Evolutionary conservation across 2,113 vertebrate species (phyloP), one percentile per base, ranked within the genome.

Genomic region (Syngnathus typhle): DNA sequence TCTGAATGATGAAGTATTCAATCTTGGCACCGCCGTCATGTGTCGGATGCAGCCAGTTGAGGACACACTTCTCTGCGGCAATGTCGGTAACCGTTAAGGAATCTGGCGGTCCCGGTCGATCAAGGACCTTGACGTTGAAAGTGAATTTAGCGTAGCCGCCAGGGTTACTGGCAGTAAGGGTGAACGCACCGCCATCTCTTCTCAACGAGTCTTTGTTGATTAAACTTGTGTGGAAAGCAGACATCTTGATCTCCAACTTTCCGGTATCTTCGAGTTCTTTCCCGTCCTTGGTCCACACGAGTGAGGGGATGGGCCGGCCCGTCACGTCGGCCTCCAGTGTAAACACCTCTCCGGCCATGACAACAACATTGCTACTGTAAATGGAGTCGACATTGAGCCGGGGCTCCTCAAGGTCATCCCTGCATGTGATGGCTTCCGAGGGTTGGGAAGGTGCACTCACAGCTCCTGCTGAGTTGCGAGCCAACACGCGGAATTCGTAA

Each of bases 21-120:
- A 99, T 96, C 80, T 94, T 95, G 71, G 95, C 94, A 80, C 97
- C 97, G 56, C 97, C 97, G 67, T 99, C 96, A 78, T 98, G 95
- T 72, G 92, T 73, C 65, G 97, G 97, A 75, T 97, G 96, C 43
- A 95, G 79, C 97, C 97, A 99, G 7, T 95, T 94, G 46, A 99
- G 78, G 2, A 98, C 90, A 87, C 96, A 98, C 88, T 98, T 99
- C 85, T 99, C 97, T 85, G 92, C 82, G 67, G 95, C 92, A 47
- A 98, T 90, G 51, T 97, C 94, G 68, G 93, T 91, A 43, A 97
- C 89, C 82, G 84, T 77, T 70, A 99, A 88, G 74, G 95, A 95
- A 83, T 97, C 94, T 65, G 95, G 95, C 61, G 97, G 96, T 69
- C 97, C 97, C 73, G 97, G 97, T 87, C 95, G 93, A 64, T 99